Conservation (phyloP, 2,888 invertebrate genomes). For the Hedychridium roseum region DNA sequence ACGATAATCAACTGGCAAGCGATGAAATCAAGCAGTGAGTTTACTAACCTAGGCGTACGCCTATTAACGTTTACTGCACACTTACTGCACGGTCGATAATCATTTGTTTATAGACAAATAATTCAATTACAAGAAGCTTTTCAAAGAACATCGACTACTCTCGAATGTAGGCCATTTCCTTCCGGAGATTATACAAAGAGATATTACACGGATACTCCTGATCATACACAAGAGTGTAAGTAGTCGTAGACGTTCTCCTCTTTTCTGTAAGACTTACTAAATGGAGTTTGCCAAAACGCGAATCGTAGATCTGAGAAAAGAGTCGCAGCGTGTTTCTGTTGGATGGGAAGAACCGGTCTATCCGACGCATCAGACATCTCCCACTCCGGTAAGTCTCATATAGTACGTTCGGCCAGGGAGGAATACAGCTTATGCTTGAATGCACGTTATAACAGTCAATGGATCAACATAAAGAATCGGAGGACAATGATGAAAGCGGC, state of each 20-base stretch:
- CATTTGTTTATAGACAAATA: constrained; percentile 43
- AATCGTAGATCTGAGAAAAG: constrained; percentile 50
- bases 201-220: constrained; percentile 39
- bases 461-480: neutral
- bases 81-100: neutral
- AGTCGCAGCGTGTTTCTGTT: constrained; percentile 73
- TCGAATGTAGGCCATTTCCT: constrained; percentile 49
- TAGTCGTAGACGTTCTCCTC: constrained; percentile 8
- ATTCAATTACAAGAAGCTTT: constrained; percentile 53
- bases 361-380: constrained; percentile 55
- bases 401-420: too few species aligned
- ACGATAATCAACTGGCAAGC: constrained; percentile 36
- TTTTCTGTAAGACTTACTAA: too few species aligned
- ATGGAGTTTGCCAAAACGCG: too few species aligned
- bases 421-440: too few species aligned
- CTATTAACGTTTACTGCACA: neutral
- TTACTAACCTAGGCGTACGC: neutral
- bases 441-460: neutral
- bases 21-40: constrained; percentile 46
- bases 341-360: constrained; percentile 80
- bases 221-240: constrained; percentile 39
- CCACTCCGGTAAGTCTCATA: constrained; percentile 27
- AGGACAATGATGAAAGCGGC: constrained; percentile 2
- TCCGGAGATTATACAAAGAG: constrained; percentile 43
- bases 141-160: constrained; percentile 41